Evolutionary conservation across 2,113 vertebrate species (phyloP).

Genomic region (Sebastes schlegelii): DNA sequence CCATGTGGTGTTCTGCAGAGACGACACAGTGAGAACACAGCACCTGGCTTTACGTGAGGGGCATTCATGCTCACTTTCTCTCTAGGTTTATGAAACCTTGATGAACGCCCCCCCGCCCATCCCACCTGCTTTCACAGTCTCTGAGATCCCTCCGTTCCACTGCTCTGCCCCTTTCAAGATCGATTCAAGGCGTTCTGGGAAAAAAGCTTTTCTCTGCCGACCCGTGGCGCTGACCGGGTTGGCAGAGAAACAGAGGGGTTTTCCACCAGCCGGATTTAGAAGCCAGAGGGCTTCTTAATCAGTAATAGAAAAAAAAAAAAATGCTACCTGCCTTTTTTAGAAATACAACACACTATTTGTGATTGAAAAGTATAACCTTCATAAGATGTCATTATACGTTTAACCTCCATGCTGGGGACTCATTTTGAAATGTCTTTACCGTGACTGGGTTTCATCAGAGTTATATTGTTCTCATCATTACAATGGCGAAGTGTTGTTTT

Average conservation of each 20-base stretch:
- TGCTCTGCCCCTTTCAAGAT: constrained; percentile 2
- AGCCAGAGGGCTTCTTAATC: neutral
- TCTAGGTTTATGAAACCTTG: constrained; percentile 22
- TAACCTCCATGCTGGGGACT: neutral
- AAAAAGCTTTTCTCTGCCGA: constrained; percentile 43
- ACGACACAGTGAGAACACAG: constrained; percentile 23
- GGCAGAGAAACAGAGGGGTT: neutral
- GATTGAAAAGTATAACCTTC: neutral
- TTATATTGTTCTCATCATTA: too few relatives aligned
- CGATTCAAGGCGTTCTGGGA: constrained; percentile 22
- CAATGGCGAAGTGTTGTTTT: neutral
- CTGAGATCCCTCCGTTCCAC: constrained; percentile 17
- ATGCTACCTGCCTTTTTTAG: too few relatives aligned
- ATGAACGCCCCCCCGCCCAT: neutral
- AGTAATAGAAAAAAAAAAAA: neutral
- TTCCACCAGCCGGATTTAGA: neutral
- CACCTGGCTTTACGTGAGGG: constrained; percentile 20
- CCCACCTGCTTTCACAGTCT: constrained; percentile 19
- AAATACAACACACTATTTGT: neutral
- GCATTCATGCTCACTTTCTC: constrained; percentile 29
- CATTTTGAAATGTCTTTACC: neutral
- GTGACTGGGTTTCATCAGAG: neutral
- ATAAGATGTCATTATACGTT: neutral
- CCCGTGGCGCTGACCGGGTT: neutral
- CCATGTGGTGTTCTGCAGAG: constrained; percentile 25